Evolutionary conservation across 1,140 invertebrate genomes (phyloP).

Genomic region (Rhagoletis zephyria): DNA sequence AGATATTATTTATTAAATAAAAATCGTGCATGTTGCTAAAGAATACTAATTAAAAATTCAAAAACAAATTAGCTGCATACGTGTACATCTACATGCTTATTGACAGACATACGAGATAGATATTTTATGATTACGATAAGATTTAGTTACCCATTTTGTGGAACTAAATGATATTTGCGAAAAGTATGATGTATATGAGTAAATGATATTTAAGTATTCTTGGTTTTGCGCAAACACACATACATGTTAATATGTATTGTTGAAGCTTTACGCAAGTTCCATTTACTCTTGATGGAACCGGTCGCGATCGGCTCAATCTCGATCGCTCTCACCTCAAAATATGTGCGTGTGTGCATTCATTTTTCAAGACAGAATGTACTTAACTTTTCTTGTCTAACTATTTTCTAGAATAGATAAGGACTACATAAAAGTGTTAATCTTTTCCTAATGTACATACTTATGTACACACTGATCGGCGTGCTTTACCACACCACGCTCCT

Average conservation of each 20-base stretch:
- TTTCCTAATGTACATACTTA: background rate
- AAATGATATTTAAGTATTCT: too few relatives aligned
- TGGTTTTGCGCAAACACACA: background rate
- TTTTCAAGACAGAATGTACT: background rate
- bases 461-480: too few relatives aligned
- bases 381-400: conserved; percentile 2
- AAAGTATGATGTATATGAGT: background rate
- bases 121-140: conserved; percentile 28
- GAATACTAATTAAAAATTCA: too few relatives aligned
- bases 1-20: too few relatives aligned
- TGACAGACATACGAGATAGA: background rate
- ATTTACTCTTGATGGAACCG: background rate
- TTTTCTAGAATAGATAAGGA: background rate
- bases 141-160: background rate
- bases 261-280: background rate
- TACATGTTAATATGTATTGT: background rate
- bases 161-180: background rate
- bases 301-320: background rate
- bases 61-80: background rate
- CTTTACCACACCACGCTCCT: too few relatives aligned
- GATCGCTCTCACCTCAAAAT: background rate
- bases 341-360: background rate
- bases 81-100: background rate
- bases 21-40: too few relatives aligned
- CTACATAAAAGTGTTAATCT: background rate